Percentiles rank a stretch among this genome's conserved stretches.
These are phyloP conservation scores for Zaprionus inermis DNA, from an alignment of 1,140 invertebrate species.

Conservation along the genomic window DNA sequence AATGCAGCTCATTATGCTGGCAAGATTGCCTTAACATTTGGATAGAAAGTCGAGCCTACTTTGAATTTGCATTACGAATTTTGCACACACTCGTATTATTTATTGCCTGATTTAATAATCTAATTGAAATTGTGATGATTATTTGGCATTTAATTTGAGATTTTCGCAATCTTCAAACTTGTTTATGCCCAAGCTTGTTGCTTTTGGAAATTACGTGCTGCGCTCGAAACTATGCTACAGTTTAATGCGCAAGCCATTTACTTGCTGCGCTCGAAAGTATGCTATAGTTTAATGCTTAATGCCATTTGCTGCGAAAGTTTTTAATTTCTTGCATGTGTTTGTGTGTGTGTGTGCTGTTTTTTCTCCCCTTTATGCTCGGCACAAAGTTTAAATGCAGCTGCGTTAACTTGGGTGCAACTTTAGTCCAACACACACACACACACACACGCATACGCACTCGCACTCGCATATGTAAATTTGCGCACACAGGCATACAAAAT, in stretches of 20 bases:
- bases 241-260: conserved; percentile 50
- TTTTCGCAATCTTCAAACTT: conserved; percentile 12
- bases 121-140: neutral
- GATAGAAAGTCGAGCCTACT: neutral
- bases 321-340: conserved; percentile 60
- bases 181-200: conserved; percentile 9
- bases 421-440: conserved; percentile 30
- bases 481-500: conserved; percentile 46
- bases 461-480: conserved; percentile 56
- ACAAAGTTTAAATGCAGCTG: conserved; percentile 79
- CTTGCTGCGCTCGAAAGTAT: conserved; percentile 31
- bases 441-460: conserved; percentile 27
- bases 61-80: neutral
- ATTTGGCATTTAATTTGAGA: neutral
- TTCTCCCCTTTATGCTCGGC: conserved; percentile 23
- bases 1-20: conserved; percentile 1
- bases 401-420: conserved; percentile 69
- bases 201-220: conserved; percentile 19
- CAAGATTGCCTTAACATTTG: neutral
- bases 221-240: conserved; percentile 44
- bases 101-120: neutral
- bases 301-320: conserved; percentile 66
- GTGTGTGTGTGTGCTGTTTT: conserved; percentile 2
- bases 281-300: conserved; percentile 66
- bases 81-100: neutral